Conservation (phyloP, 2,888 invertebrate genomes). For the Strigamia transsilvanica region DNA sequence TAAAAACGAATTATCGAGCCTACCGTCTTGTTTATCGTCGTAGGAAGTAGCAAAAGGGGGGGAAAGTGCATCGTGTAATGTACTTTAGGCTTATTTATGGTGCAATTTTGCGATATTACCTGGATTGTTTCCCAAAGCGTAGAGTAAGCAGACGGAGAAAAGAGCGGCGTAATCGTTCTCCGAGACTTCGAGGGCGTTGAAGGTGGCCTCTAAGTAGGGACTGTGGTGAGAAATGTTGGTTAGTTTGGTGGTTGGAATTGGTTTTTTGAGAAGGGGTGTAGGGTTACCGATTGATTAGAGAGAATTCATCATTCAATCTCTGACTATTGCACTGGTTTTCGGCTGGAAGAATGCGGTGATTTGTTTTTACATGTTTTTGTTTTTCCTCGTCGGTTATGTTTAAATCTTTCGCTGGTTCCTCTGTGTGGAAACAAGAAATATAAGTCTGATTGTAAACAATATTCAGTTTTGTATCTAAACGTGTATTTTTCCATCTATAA, state of each 20-base stretch:
- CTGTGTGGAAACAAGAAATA: not conserved
- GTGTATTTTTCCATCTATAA: too few species aligned
- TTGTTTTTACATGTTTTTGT: slow-evolving; percentile 69
- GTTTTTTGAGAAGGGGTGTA: not conserved
- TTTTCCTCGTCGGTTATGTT: slow-evolving; percentile 96
- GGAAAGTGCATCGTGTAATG: not conserved
- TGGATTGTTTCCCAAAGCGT: slow-evolving; percentile 91
- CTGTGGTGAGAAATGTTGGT: slow-evolving; percentile 62
- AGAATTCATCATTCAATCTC: slow-evolving; percentile 60
- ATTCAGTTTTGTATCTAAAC: not conserved
- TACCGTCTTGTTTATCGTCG: not conserved
- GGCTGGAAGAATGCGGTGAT: slow-evolving; percentile 18
- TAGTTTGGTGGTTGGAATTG: too few species aligned
- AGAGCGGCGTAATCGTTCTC: slow-evolving; percentile 95
- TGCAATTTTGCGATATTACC: slow-evolving; percentile 70
- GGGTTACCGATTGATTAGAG: slow-evolving; percentile 62
- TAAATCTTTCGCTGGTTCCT: slow-evolving; percentile 62
- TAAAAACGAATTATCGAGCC: not conserved
- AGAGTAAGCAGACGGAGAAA: slow-evolving; percentile 88
- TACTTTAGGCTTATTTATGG: not conserved
- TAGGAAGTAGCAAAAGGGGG: not conserved
- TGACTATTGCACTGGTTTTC: slow-evolving; percentile 56
- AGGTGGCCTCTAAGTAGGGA: slow-evolving; percentile 88
- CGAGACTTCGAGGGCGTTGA: slow-evolving; percentile 84
- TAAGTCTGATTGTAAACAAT: too few species aligned